Evolutionary conservation across 1,140 invertebrate species (phyloP), one percentile per base, ranked within the genome.

Genomic region (Pararge aegeria): DNA sequence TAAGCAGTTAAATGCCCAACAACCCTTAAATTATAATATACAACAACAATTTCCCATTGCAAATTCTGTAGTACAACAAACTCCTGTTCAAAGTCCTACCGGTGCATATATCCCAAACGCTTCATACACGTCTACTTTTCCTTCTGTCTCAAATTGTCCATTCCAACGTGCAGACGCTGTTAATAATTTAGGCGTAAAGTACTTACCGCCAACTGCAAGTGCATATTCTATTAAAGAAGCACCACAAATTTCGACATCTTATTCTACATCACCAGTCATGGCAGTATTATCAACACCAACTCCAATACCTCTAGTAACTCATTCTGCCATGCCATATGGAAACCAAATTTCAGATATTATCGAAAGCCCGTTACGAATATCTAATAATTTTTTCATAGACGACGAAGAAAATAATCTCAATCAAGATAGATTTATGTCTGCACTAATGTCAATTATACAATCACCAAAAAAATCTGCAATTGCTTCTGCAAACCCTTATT

Each of bases 281-380:
- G 27, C 59, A 15, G 38, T 65, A n/a, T 53, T 58, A 48, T 29
- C 57, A 10, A n/a, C 44, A n/a, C 10, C 61, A 5, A 62, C 61
- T 50, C 55, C 59, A 9, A 34, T n/a, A 7, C 20, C 53, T 18
- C 10, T 44, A 12, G 10, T 37, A 24, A 46, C 29, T 21, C 40
- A 62, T 21, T 24, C 12, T 49, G n/a, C 49, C 1, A 10, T 30
- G 12, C 53, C 60, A 18, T 62, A 62, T 20, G 13, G 19, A 29
- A 55, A 38, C 40, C 59, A 56, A 37, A 12, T 12, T 27, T 20
- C 38, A 19, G 49, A 20, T 18, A 21, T 56, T 18, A 6, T 52
- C 5, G 20, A 51, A 18, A 52, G 20, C 20, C 55, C 54, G 5
- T 29, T 57, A 24, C 34, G 50, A 46, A 29, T 56, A 29, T 30